A percentile compares a stretch with the other conserved stretches of the same genome.
Conservation (phyloP, 2,888 invertebrate genomes). For the Eumacrocentrus americanus region DNA sequence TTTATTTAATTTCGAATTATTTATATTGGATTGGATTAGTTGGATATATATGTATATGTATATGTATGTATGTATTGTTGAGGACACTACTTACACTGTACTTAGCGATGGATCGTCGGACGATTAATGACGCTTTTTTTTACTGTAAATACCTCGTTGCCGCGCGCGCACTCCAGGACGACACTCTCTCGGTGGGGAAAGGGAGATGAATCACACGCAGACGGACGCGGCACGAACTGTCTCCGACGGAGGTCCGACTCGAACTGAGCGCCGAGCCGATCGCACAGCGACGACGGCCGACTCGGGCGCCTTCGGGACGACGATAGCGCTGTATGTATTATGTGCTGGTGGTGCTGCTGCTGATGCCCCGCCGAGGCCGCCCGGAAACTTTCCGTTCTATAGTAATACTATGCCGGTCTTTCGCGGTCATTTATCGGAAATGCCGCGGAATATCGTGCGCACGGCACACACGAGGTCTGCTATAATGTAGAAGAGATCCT, state of each 20-base stretch:
- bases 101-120: no score
- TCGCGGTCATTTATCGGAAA: slow-evolving; percentile 24
- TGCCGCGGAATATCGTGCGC: slow-evolving; percentile 7
- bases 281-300: slow-evolving; percentile 45
- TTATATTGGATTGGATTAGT: neutral
- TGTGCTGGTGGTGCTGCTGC: neutral
- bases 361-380: slow-evolving; percentile 6
- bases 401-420: neutral
- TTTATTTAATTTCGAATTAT: neutral
- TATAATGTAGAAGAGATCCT: no score
- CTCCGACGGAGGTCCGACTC: slow-evolving; percentile 54
- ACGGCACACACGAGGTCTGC: neutral
- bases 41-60: neutral
- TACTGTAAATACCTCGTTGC: slow-evolving; percentile 17
- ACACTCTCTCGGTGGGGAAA: slow-evolving; percentile 27
- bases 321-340: slow-evolving; percentile 26
- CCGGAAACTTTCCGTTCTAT: slow-evolving; percentile 24
- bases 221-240: slow-evolving; percentile 40
- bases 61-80: no score
- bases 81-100: no score
- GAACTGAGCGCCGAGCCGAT: slow-evolving; percentile 54
- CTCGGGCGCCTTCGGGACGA: slow-evolving; percentile 26
- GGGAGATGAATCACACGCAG: slow-evolving; percentile 34
- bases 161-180: slow-evolving; percentile 24
- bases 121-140: neutral